Conservation (phyloP, 2,888 invertebrate genomes). For the Protophormia terraenovae region DNA sequence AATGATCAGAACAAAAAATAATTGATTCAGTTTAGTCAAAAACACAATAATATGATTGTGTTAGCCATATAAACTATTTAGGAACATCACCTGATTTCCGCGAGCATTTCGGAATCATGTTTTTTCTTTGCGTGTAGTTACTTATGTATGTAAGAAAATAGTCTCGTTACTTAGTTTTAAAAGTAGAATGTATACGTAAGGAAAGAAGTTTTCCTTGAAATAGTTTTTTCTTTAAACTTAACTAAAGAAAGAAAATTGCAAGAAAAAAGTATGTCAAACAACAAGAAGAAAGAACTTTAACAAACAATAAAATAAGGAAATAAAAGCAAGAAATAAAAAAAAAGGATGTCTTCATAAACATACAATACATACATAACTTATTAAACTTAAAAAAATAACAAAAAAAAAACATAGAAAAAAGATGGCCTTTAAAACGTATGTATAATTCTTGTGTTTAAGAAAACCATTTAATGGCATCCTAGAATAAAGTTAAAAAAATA, state of each 20-base stretch:
- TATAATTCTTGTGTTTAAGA: slow-evolving; percentile 14
- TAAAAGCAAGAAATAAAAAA: background rate
- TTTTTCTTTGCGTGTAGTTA: no score
- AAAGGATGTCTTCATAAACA: no score
- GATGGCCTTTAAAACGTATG: slow-evolving; percentile 56
- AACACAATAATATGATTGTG: no score
- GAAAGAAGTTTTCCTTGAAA: slow-evolving; percentile 67
- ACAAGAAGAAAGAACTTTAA: slow-evolving; percentile 61
- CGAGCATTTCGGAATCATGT: no score
- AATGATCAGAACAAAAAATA: no score
- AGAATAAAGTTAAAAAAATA: no score
- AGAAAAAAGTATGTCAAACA: slow-evolving; percentile 66
- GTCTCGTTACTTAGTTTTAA: slow-evolving; percentile 57
- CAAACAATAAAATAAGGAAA: slow-evolving; percentile 50
- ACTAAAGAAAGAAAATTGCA: background rate
- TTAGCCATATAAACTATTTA: background rate
- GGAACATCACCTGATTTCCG: no score
- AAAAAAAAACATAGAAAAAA: slow-evolving; percentile 23
- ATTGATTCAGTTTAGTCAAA: no score
- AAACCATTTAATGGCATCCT: slow-evolving; percentile 60
- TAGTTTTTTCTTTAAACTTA: slow-evolving; percentile 58
- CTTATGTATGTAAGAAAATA: slow-evolving; percentile 21
- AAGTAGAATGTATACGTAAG: slow-evolving; percentile 16
- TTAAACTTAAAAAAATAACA: slow-evolving; percentile 23
- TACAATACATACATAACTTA: background rate